Conservation (phyloP, 2,113 vertebrate species). For the Podiceps cristatus region DNA sequence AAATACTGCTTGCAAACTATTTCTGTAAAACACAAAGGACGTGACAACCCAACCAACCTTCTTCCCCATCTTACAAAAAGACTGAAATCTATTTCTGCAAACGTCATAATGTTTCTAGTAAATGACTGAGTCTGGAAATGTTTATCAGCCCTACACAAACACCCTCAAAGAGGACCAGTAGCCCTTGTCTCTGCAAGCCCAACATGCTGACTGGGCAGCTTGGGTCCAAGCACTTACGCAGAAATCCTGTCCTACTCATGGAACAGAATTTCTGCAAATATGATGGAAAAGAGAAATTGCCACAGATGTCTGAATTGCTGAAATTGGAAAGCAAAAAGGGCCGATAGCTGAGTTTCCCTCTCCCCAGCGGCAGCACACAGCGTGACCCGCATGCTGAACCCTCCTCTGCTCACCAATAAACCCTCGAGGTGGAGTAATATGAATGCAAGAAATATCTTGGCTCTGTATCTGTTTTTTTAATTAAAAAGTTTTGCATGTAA, state of each 20-base stretch:
- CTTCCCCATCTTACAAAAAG: background rate
- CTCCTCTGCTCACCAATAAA: background rate
- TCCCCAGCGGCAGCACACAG: background rate
- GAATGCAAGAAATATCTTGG: background rate
- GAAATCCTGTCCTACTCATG: background rate
- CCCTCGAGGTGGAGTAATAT: background rate
- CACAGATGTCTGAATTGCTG: background rate
- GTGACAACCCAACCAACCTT: background rate
- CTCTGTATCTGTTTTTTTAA: background rate
- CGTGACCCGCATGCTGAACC: fast-evolving
- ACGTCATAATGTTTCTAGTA: background rate
- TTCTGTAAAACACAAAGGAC: background rate
- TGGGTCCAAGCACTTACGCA: background rate
- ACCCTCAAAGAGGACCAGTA: background rate
- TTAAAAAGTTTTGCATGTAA: slow-evolving; percentile 13
- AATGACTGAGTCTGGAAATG: background rate
- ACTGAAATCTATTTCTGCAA: background rate
- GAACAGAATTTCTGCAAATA: background rate
- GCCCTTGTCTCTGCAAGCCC: background rate
- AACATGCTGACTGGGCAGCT: background rate
- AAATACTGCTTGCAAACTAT: background rate
- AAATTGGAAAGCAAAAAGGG: background rate
- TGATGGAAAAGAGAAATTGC: background rate
- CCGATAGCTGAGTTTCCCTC: fast-evolving
- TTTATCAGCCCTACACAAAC: background rate